Base-by-base conservation (phyloP, 2,113 vertebrate genomes). In the Hippotragus niger region DNA sequence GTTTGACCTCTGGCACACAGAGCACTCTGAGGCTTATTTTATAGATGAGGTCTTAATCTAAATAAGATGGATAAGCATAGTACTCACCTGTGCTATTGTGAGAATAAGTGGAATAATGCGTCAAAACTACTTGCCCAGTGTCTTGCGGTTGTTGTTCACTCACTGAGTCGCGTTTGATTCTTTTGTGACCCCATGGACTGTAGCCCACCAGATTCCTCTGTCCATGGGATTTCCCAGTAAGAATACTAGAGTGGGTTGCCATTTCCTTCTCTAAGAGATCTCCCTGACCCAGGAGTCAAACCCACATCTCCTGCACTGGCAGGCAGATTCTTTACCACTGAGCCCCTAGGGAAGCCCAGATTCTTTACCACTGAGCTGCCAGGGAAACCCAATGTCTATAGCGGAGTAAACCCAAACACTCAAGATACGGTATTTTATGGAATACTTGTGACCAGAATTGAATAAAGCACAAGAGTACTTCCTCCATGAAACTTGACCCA, bases 31-130 rank as follows among this genome's bases (percentile, higher is more conserved):
- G 47, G 83, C 11, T 95, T 55, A 47, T 96, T 74, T 96, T 43
- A 88, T 53, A 92, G 45, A 67, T 90, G 21, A 90, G 11, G 16
- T 90, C 91, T 96, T 90, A 89, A 80, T 84, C 52, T 94, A 90
- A 91, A 94, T 6, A 80, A 95, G 40, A 96, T 52, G 2, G n/a
- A 88, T 90, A 85, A 84, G 82, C 80, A 76, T 47, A 50, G 57
- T 9, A 40, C n/a, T 91, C 45, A 88, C 94, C 50, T 84, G 36
- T 71, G 55, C n/a, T 82, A 82, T 52, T 93, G 11, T 82, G 43
- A 94, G 53, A 94, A 23, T 78, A 81, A 50, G 21, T 31, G 10
- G 17, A 60, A 64, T 33, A 36, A 85, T 45, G 12, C 25, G 88
- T 67, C 40, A 52, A 27, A 76, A 25, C n/a, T 25, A 7, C 25